Base-by-base conservation (phyloP, 1,140 invertebrate species). In the Zaprionus inermis region DNA sequence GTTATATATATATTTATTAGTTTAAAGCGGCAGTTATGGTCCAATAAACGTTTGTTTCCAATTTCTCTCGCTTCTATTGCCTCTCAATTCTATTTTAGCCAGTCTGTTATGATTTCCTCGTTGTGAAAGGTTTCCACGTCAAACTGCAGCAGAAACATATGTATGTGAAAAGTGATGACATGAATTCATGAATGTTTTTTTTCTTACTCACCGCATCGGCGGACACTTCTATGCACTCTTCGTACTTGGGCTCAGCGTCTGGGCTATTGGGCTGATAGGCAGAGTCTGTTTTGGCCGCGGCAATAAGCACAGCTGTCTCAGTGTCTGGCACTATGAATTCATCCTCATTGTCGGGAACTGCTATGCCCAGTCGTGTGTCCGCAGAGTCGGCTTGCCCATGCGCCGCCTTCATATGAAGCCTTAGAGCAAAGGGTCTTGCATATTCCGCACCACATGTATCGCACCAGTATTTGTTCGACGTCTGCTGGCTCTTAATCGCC, bases 381-480 rank as follows among this genome's bases (percentile, higher is more conserved):
- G 55, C 49, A 28, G 64, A 56, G 28, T 68, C 79, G 3, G 79
- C 64, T 0, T 93, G 85, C 3, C 93, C 89, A 67, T 95, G 95
- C 20, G 94, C 94, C 12, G 94, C 93, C 41, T 94, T 95, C 63
- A 96, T 91, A 81, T 96, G 96, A 83, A 95, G 95, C 63, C 95
- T 95, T 7, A 96, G 86, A 0, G 96, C 95, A 92, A 96, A 96
- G 0, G 94, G 93, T 0, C 96, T 92, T 4, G 95, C 95, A 85
- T 96, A 96, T 36, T 94, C 95, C 0, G 96, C 96, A 6, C 96
- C 96, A 81, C 96, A 96, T n/a, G 95, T 90, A 44, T 93, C 91
- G 76, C 96, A 96, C 58, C 93, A 94, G 75, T 95, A 95, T 76
- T 96, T 96, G 0, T 95, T 95, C 74, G 78, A 36, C 58, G 66